Conservation (phyloP, 2,888 invertebrate genomes). For the Anthrax anthrax region DNA sequence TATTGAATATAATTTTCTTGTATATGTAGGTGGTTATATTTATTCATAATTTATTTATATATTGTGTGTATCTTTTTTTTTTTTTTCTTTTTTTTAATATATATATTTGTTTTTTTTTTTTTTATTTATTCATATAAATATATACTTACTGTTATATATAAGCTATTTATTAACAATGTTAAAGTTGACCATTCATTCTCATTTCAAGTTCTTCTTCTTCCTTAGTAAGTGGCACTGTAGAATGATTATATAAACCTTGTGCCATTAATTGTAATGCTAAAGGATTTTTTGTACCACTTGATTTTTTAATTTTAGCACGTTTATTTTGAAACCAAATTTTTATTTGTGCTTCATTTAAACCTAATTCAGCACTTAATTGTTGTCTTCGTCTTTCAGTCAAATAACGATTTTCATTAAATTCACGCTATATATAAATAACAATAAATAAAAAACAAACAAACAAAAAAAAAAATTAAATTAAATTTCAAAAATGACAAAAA, state of each 20-base stretch:
- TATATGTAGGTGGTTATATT: too few relatives aligned
- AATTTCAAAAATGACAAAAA: too few relatives aligned
- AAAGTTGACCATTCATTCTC: conserved; percentile 33
- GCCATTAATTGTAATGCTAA: conserved; percentile 85
- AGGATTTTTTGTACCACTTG: conserved; percentile 69
- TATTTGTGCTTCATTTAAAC: conserved; percentile 91
- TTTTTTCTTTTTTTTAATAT: too few relatives aligned
- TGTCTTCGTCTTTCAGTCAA: conserved; percentile 84
- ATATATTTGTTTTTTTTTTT: too few relatives aligned
- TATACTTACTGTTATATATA: too few relatives aligned
- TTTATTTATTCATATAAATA: too few relatives aligned
- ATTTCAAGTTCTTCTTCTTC: conserved; percentile 56
- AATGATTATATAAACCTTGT: conserved; percentile 85
- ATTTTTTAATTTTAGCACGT: conserved; percentile 90
- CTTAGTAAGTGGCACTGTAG: conserved; percentile 56
- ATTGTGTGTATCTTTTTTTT: too few relatives aligned
- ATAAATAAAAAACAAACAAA: not conserved
- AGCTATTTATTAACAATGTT: not conserved
- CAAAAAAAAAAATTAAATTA: not conserved
- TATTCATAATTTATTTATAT: too few relatives aligned
- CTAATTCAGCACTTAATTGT: conserved; percentile 77
- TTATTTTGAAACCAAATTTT: conserved; percentile 98
- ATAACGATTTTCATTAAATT: conserved; percentile 86
- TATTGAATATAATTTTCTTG: too few relatives aligned
- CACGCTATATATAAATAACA: conserved; percentile 44